A percentile compares a stretch with the other conserved stretches of the same genome.
Evolutionary conservation across 1,140 invertebrate genomes (phyloP).

Genomic region (Epicauta chinensis): DNA sequence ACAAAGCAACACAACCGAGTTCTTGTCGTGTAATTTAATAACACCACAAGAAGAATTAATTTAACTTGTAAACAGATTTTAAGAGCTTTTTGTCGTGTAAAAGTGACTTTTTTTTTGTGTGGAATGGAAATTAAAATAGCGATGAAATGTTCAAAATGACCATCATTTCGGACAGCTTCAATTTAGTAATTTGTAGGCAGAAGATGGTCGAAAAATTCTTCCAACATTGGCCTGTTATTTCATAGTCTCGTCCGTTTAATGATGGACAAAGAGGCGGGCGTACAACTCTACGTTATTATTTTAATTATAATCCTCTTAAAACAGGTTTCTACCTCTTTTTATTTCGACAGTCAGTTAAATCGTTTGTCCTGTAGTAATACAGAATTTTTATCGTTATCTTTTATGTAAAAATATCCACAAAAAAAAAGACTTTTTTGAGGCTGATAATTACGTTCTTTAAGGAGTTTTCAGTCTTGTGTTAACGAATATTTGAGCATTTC

Average conservation of each 20-base stretch:
- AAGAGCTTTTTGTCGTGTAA: slow-evolving; percentile 21
- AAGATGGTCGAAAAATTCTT: slow-evolving; percentile 4
- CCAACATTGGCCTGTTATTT: slow-evolving; percentile 7
- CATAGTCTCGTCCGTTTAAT: slow-evolving; percentile 5
- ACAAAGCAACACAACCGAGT: too few relatives aligned
- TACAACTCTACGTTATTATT: slow-evolving; percentile 17
- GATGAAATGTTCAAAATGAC: background rate
- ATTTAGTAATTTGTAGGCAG: slow-evolving; percentile 6
- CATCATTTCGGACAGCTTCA: background rate
- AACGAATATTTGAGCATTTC: background rate
- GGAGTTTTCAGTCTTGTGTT: background rate
- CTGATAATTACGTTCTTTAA: background rate
- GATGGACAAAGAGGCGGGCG: slow-evolving; percentile 7
- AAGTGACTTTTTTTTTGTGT: slow-evolving; percentile 19
- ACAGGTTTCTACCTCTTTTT: slow-evolving; percentile 13
- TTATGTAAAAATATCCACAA: slow-evolving; percentile 5
- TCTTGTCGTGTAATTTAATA: slow-evolving; percentile 22
- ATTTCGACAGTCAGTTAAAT: background rate
- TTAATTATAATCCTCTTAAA: slow-evolving; percentile 22
- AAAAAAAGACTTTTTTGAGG: background rate
- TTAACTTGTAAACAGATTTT: too few relatives aligned
- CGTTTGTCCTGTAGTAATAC: slow-evolving; percentile 6
- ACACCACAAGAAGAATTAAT: background rate
- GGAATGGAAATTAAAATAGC: background rate
- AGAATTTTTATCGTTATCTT: slow-evolving; percentile 10